A percentile compares a stretch with the other conserved stretches of the same genome.
Evolutionary conservation across 2,888 invertebrate genomes (phyloP).

Genomic region (Latheticus oryzae): DNA sequence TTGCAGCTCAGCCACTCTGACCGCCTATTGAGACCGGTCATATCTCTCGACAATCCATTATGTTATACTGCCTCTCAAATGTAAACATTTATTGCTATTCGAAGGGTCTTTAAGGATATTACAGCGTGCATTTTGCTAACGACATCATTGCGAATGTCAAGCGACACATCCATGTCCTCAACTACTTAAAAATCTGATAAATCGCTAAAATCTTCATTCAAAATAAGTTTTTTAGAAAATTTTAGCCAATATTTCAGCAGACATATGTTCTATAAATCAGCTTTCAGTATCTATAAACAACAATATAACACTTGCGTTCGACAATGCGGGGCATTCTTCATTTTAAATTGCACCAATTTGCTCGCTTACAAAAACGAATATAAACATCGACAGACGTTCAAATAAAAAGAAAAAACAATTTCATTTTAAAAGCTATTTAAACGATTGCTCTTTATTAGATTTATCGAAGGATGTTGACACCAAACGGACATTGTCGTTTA

Average conservation of each 20-base stretch:
- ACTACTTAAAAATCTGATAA: slow-evolving; percentile 43
- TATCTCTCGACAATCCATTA: slow-evolving; percentile 61
- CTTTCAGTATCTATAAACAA: slow-evolving; percentile 46
- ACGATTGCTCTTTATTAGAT: slow-evolving; percentile 43
- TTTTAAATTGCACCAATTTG: slow-evolving; percentile 52
- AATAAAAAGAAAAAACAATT: slow-evolving; percentile 39
- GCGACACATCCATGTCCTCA: slow-evolving; percentile 1
- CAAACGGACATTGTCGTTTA: slow-evolving; percentile 18
- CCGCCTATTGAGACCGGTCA: slow-evolving; percentile 57
- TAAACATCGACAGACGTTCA: slow-evolving; percentile 29
- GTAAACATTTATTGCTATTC: slow-evolving; percentile 62
- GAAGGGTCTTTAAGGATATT: slow-evolving; percentile 43
- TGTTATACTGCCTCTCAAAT: slow-evolving; percentile 58
- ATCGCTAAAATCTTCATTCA: slow-evolving; percentile 44
- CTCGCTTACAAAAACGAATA: slow-evolving; percentile 17
- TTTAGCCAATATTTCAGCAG: slow-evolving; percentile 28
- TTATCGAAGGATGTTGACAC: slow-evolving; percentile 42
- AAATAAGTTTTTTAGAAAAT: too few relatives aligned
- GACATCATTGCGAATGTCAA: slow-evolving; percentile 12
- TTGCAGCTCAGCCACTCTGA: slow-evolving; percentile 55
- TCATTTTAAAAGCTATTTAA: slow-evolving; percentile 41
- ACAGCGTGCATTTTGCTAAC: slow-evolving; percentile 34
- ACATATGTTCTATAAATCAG: slow-evolving; percentile 27
- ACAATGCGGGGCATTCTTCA: slow-evolving; percentile 49
- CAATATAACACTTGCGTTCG: slow-evolving; percentile 50